A percentile compares a stretch with the other conserved stretches of the same genome.
These are phyloP conservation scores for Atopsyche davidsoni DNA, from an alignment of 1,140 invertebrate genomes.

Conservation along the genomic window DNA sequence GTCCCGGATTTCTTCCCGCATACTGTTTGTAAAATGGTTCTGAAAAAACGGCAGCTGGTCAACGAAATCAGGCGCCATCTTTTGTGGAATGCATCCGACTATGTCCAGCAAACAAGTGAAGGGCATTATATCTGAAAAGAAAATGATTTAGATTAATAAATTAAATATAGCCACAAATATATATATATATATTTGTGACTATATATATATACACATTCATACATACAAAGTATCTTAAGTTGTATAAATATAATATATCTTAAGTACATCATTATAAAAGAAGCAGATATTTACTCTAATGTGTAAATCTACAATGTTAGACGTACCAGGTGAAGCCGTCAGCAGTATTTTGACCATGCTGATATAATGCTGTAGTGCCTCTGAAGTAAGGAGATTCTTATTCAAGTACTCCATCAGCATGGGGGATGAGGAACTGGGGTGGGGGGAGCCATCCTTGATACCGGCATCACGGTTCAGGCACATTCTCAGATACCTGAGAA, in stretches of 20 bases:
- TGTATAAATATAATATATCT: neutral
- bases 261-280: too few species aligned
- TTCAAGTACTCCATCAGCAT: constrained; percentile 53
- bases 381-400: constrained; percentile 43
- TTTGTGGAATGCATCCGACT: constrained; percentile 60
- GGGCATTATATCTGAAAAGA: constrained; percentile 51
- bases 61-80: constrained; percentile 52
- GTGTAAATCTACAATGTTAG: too few species aligned
- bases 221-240: neutral
- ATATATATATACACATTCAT: neutral
- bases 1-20: constrained; percentile 68
- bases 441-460: constrained; percentile 43
- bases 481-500: constrained; percentile 69
- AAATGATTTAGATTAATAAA: constrained; percentile 12
- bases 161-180: too few species aligned
- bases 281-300: too few species aligned
- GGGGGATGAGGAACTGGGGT: constrained; percentile 59
- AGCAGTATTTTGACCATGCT: constrained; percentile 59
- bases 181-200: constrained; percentile 6
- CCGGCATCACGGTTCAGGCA: constrained; percentile 54
- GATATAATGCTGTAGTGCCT: constrained; percentile 57
- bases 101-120: constrained; percentile 69
- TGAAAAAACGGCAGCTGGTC: constrained; percentile 57
- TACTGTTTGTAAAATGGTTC: constrained; percentile 57
- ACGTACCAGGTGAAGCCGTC: constrained; percentile 54